A percentile compares a stretch with the other conserved stretches of the same genome.
Evolutionary conservation across 2,888 invertebrate genomes (phyloP).

Genomic region (Cerastis rubricosa): DNA sequence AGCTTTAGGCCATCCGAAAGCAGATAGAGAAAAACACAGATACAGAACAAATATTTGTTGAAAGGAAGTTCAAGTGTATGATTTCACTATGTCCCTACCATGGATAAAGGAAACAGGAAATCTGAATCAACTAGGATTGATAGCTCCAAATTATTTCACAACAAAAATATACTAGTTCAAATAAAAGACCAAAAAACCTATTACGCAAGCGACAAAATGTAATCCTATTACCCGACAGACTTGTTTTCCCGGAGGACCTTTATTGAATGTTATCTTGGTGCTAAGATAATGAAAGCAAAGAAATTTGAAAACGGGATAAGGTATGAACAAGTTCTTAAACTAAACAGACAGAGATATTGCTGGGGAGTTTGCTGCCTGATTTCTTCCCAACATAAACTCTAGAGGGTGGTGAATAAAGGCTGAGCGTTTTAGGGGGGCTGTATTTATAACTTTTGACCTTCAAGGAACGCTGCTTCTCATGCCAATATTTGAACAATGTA

Average conservation of each 20-base stretch:
- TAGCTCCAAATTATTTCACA: neutral
- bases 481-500: neutral
- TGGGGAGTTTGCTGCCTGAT: neutral
- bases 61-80: conserved; percentile 13
- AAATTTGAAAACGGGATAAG: neutral
- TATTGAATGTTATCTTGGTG: neutral
- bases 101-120: conserved; percentile 11
- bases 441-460: conserved; percentile 23
- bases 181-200: neutral
- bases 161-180: neutral
- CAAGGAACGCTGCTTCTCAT: neutral
- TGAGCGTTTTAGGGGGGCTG: neutral
- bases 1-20: neutral
- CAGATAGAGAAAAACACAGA: too few species aligned
- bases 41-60: neutral
- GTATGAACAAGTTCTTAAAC: neutral
- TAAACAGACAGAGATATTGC: neutral
- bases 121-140: neutral
- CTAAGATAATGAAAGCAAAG: neutral
- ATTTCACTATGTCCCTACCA: neutral
- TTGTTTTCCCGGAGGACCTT: neutral
- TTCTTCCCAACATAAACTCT: neutral
- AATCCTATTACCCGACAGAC: neutral
- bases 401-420: neutral
- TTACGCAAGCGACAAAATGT: neutral